Conservation (phyloP, 92 coral and sea anemone genomes). For the Plumapathes pennacea region DNA sequence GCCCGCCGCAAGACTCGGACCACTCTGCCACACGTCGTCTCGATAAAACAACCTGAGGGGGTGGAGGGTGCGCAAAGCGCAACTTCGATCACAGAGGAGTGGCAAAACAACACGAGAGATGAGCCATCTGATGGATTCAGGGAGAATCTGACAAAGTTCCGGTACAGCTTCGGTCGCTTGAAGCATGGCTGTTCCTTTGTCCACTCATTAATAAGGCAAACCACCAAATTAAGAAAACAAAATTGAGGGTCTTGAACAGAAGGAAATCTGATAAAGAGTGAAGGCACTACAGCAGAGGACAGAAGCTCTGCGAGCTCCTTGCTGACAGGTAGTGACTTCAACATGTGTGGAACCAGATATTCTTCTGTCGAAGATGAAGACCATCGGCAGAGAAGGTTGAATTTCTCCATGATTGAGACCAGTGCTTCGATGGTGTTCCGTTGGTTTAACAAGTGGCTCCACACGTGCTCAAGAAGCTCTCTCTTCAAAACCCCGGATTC, state of each 20-base stretch:
- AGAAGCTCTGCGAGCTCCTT: not conserved
- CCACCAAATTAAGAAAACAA: constrained; percentile 34
- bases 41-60: not conserved
- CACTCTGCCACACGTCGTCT: constrained; percentile 5
- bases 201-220: constrained; percentile 39
- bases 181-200: constrained; percentile 5
- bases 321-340: constrained; percentile 31
- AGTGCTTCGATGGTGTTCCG: constrained; percentile 14
- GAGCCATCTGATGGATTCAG: constrained; percentile 9
- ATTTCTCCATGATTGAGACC: constrained; percentile 56
- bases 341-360: constrained; percentile 50
- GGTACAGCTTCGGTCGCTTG: constrained; percentile 15
- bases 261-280: constrained; percentile 36
- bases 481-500: constrained; percentile 25
- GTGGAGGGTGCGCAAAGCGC: constrained; percentile 3
- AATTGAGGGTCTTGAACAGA: constrained; percentile 34
- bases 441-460: constrained; percentile 18
- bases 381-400: constrained; percentile 49
- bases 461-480: constrained; percentile 18
- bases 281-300: constrained; percentile 12
- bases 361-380: constrained; percentile 12
- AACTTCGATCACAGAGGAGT: constrained; percentile 15
- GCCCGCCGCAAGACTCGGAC: constrained; percentile 16
- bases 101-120: constrained; percentile 17
- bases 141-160: constrained; percentile 39